Percentiles rank a stretch among this genome's conserved stretches.
Evolutionary conservation across 2,113 vertebrate species (phyloP).

Genomic region (Gadus macrocephalus): DNA sequence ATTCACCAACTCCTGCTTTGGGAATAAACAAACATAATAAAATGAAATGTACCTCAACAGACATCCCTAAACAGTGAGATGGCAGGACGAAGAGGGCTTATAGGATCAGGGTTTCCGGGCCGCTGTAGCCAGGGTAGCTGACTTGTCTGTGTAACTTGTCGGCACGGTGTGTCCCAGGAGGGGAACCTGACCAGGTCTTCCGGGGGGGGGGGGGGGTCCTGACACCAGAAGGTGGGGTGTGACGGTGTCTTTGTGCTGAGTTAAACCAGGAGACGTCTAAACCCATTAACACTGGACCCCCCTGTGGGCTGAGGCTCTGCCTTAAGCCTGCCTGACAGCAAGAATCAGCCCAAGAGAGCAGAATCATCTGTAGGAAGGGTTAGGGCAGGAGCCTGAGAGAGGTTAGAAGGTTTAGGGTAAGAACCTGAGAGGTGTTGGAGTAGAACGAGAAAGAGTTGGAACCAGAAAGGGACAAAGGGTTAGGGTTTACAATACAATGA

Average conservation of each 20-base stretch:
- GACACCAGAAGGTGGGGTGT: constrained; percentile 11
- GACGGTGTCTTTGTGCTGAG: constrained; percentile 37
- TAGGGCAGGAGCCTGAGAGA: background rate
- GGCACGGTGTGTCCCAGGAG: background rate
- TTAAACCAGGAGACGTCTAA: constrained; percentile 55
- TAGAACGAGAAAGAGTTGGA: background rate
- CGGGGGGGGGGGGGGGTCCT: constrained; percentile 24
- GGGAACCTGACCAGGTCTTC: background rate
- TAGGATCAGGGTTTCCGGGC: background rate
- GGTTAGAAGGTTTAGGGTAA: background rate
- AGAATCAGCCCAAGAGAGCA: background rate
- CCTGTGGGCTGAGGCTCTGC: constrained; percentile 40
- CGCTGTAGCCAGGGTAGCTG: no score
- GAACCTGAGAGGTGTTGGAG: background rate
- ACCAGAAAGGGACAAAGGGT: no score
- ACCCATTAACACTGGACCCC: constrained; percentile 45
- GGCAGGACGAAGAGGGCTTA: background rate
- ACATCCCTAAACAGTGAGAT: background rate
- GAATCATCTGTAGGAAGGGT: background rate
- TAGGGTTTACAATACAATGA: no score
- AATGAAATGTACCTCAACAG: background rate
- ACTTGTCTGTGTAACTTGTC: background rate
- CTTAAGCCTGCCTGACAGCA: constrained; percentile 47
- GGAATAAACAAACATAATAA: background rate
- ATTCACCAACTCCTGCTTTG: background rate